Base-by-base conservation (phyloP, 2,113 vertebrate genomes). In the Abramis brama region DNA sequence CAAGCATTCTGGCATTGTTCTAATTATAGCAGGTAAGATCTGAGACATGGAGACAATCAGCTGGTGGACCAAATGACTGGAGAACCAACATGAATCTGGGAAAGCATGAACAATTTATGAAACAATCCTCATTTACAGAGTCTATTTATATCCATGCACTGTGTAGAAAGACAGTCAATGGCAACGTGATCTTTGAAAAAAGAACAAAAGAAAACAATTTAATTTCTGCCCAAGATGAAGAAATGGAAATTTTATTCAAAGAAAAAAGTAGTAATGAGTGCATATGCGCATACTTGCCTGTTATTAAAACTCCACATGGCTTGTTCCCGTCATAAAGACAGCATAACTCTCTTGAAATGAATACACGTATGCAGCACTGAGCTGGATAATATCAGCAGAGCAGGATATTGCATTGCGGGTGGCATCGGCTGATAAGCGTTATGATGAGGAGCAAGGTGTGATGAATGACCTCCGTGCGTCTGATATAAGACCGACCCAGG, bases 391-490 rank as follows among this genome's bases (percentile, higher is more conserved):
- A 23, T 21, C 75, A 74, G 73, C 30, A 43, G 25, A 43, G 50
- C 64, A 59, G 50, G 68, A 83, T 83, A 71, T 83, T 73, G 66
- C 66, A 17, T 57, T 55, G 66, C 23, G 64, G 30, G 66, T 83
- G 75, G 39, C 25, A 76, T 11, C 6, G 27, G 43, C 36, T 82
- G 62, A 70, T 82, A 57, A 73, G 50, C 17, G 5, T 15, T 30
- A 71, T 52, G 79, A 82, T 82, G 25, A 33, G 45, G 25, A 50
- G 59, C 25, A 33, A 45, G n/a, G 36, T 82, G 60, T 82, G 64
- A 82, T 82, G 64, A 70, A 82, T 82, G 47, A 36, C 80, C 80
- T 13, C 64, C 2, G 21, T 52, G 19, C 30, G 64, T 70, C 45
- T 82, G 45, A 55, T 52, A 50, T 47, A 4, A 81, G 62, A 82